A percentile compares a stretch with the other conserved stretches of the same genome.
These are phyloP conservation scores for Caranx melampygus DNA, from an alignment of 2,113 vertebrate genomes.

Conservation along the genomic window DNA sequence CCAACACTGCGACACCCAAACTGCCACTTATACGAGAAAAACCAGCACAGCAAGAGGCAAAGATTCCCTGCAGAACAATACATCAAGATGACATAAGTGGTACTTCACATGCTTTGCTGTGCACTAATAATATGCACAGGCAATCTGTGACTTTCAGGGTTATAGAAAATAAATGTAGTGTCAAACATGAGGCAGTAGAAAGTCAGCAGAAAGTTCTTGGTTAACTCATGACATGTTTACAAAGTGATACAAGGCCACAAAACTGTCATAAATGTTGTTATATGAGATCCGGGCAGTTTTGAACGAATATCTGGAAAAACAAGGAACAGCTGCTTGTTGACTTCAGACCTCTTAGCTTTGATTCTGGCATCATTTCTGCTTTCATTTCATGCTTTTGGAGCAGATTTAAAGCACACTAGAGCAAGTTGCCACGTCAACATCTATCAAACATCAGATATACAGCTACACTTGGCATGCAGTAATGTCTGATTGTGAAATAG, in stretches of 20 bases:
- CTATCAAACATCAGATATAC: background rate
- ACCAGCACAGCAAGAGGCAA: constrained; percentile 35
- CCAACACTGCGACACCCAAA: constrained; percentile 19
- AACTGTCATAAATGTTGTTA: background rate
- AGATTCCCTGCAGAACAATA: constrained; percentile 27
- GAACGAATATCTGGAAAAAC: background rate
- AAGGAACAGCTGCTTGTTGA: background rate
- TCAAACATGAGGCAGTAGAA: constrained; percentile 1
- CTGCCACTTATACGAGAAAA: constrained; percentile 37
- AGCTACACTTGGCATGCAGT: background rate
- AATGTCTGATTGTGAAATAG: background rate
- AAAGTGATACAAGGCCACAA: background rate
- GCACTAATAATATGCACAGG: constrained; percentile 30
- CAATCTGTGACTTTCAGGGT: constrained; percentile 12
- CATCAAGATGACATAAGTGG: constrained; percentile 44
- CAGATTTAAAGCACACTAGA: background rate
- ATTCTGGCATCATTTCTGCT: background rate
- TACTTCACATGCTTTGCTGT: constrained; percentile 30
- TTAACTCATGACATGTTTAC: background rate
- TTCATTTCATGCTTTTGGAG: background rate
- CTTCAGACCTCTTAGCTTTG: background rate
- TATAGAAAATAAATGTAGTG: background rate
- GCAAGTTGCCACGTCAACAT: background rate
- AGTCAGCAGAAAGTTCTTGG: background rate
- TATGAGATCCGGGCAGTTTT: background rate